These are phyloP conservation scores for Aspidiotus destructor DNA, from an alignment of 2,888 invertebrate genomes.

Conservation along the genomic window DNA sequence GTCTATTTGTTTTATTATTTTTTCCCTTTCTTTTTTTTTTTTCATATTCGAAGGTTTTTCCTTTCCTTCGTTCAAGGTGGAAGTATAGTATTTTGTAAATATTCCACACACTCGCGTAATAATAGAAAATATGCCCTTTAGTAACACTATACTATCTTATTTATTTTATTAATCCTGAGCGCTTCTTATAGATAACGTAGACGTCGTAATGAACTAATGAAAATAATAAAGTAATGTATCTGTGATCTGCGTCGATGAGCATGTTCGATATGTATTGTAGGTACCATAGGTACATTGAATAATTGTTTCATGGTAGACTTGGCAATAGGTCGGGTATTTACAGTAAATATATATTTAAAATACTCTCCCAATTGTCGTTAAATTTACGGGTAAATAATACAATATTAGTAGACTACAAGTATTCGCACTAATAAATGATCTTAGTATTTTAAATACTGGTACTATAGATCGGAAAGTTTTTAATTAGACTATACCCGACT, in stretches of 20 bases:
- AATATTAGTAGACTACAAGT: not conserved
- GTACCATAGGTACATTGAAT: not conserved
- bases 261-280: not conserved
- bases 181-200: constrained; percentile 1
- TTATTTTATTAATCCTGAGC: not conserved
- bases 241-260: constrained; percentile 4
- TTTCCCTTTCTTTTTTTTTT: too few relatives aligned
- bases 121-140: not conserved
- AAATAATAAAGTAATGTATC: not conserved
- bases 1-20: too few relatives aligned
- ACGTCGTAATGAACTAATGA: not conserved
- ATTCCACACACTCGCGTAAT: not conserved
- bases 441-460: not conserved
- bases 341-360: too few relatives aligned
- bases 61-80: not conserved
- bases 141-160: not conserved
- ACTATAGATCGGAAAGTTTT: too few relatives aligned
- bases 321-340: not conserved
- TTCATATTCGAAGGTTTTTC: not conserved
- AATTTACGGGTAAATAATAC: too few relatives aligned
- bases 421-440: not conserved
- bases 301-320: not conserved
- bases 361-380: too few relatives aligned
- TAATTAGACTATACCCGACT: too few relatives aligned
- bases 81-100: not conserved